Percentiles rank a stretch among this genome's conserved stretches.
Conservation (phyloP, 1,140 invertebrate species). For the Pogonus chalceus region DNA sequence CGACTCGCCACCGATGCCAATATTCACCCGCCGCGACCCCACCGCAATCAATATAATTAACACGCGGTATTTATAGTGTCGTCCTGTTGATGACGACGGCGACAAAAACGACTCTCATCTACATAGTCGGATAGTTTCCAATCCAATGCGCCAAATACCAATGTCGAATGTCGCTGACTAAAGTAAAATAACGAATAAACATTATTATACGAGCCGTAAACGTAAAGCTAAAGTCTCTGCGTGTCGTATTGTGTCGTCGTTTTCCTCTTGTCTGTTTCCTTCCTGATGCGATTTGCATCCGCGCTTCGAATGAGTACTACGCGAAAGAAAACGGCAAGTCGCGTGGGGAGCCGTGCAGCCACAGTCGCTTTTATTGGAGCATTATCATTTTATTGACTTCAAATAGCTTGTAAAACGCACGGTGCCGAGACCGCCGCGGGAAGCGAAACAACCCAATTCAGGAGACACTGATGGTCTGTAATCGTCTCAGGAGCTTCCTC, state of each 20-base stretch:
- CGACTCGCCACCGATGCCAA: neutral
- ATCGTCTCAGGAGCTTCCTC: slow-evolving; percentile 31
- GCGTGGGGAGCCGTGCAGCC: slow-evolving; percentile 18
- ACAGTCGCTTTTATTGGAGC: slow-evolving; percentile 35
- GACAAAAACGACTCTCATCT: too few relatives aligned
- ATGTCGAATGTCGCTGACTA: too few relatives aligned
- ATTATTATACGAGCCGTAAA: too few relatives aligned
- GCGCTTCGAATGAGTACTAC: slow-evolving; percentile 31
- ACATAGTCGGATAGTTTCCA: too few relatives aligned
- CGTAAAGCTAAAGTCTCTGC: too few relatives aligned
- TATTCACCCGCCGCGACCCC: neutral
- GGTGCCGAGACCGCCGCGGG: slow-evolving; percentile 14
- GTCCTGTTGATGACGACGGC: too few relatives aligned
- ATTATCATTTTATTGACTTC: slow-evolving; percentile 41
- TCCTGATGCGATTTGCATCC: slow-evolving; percentile 37
- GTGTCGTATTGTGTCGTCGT: slow-evolving; percentile 8
- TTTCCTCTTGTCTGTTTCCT: slow-evolving; percentile 24
- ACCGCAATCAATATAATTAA: neutral
- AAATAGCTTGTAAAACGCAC: slow-evolving; percentile 39
- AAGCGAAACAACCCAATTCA: slow-evolving; percentile 37
- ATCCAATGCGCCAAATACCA: too few relatives aligned
- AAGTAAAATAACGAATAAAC: too few relatives aligned
- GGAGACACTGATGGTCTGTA: slow-evolving; percentile 39
- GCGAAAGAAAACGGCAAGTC: slow-evolving; percentile 16
- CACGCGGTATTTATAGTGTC: neutral